These are phyloP conservation scores for Priapulus caudatus DNA, from an alignment of 2,888 invertebrate genomes.

Conservation along the genomic window DNA sequence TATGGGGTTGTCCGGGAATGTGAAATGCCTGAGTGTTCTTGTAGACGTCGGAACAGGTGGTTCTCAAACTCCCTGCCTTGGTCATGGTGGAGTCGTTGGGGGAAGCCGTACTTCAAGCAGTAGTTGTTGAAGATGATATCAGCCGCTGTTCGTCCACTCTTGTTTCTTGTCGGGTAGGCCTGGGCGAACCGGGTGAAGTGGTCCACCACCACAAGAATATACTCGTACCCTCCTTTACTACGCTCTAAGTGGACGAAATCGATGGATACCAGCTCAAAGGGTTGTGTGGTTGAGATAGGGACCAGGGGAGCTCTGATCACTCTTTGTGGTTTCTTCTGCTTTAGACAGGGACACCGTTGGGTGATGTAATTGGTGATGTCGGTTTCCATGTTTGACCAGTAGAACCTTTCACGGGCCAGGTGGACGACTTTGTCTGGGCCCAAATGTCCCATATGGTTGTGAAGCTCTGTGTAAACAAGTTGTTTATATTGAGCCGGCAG, in stretches of 20 bases:
- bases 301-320: conserved; percentile 4
- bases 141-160: conserved; percentile 9
- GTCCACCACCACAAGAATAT: conserved; percentile 5
- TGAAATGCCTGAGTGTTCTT: conserved; percentile 6
- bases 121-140: conserved; percentile 9
- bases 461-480: too few relatives aligned
- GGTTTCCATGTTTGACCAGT: too few relatives aligned
- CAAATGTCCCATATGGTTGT: too few relatives aligned
- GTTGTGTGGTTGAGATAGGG: conserved; percentile 9
- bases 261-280: conserved; percentile 4
- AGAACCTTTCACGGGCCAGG: too few relatives aligned
- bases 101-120: conserved; percentile 4
- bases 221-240: conserved; percentile 9
- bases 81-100: neutral
- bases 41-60: too few relatives aligned
- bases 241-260: conserved; percentile 4
- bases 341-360: too few relatives aligned
- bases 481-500: too few relatives aligned
- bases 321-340: conserved; percentile 5
- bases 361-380: too few relatives aligned
- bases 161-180: conserved; percentile 2
- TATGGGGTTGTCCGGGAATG: conserved; percentile 10
- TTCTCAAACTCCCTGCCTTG: too few relatives aligned
- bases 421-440: too few relatives aligned
- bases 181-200: conserved; percentile 7